phyloP scores from a whole-genome alignment of 2,888 invertebrate species.

The Drosophila paramelanica region DNA sequence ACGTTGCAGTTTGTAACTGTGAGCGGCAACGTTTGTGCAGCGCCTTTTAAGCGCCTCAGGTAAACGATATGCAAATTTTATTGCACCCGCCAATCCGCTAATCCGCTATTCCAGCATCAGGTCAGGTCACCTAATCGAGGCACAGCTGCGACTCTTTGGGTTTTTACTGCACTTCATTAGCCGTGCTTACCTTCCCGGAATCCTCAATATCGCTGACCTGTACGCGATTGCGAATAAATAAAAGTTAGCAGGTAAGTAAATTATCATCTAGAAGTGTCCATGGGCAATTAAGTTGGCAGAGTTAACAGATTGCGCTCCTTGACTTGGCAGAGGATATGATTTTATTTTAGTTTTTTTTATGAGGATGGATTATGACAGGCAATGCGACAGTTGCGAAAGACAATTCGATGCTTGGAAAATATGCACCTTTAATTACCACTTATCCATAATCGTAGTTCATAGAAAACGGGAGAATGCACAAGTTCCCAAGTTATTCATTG shows the following conservation, averaged over 20 bases:
- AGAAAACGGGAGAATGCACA: too few species aligned
- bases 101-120: constrained; percentile 5
- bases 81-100: constrained; percentile 48
- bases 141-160: constrained; percentile 45
- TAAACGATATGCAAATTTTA: constrained; percentile 26
- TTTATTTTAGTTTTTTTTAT: constrained; percentile 6
- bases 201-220: constrained; percentile 43
- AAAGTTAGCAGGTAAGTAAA: constrained; percentile 38
- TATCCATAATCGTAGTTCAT: too few species aligned
- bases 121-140: constrained; percentile 40
- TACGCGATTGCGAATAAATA: constrained; percentile 4
- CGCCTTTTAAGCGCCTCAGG: constrained; percentile 45
- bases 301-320: constrained; percentile 16
- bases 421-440: too few species aligned
- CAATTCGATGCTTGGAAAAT: neutral
- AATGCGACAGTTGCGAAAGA: neutral
- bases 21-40: neutral
- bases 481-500: too few species aligned
- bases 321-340: constrained; percentile 2
- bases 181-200: constrained; percentile 44
- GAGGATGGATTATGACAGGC: neutral
- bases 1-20: constrained; percentile 69
- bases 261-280: constrained; percentile 16
- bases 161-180: constrained; percentile 51
- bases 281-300: constrained; percentile 13